Evolutionary conservation across 2,113 vertebrate species (phyloP).

Genomic region (Rhinoderma darwinii): DNA sequence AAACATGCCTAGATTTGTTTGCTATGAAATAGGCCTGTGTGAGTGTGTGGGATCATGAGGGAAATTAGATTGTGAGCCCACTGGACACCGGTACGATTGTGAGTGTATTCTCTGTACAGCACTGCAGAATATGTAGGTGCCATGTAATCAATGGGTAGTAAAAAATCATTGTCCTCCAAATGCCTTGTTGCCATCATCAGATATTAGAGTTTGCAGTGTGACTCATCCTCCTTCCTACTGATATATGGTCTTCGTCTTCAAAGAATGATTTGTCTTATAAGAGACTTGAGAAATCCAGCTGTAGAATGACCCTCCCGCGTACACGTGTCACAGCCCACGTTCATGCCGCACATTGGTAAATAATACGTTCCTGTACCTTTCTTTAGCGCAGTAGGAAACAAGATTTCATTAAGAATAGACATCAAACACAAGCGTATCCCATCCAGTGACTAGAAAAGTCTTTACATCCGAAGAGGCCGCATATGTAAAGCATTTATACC

Average conservation of each 20-base stretch:
- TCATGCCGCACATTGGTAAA: conserved; percentile 1
- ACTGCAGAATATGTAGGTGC: neutral
- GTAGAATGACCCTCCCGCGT: neutral
- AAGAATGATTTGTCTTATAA: neutral
- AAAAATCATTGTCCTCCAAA: neutral
- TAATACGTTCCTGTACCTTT: neutral
- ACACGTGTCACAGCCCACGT: neutral
- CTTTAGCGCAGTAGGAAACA: neutral
- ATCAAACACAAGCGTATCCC: neutral
- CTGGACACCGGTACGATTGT: neutral
- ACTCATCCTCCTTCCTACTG: conserved; percentile 15
- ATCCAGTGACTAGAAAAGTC: neutral
- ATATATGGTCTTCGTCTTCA: neutral
- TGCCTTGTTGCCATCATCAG: neutral
- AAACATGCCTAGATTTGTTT: no score
- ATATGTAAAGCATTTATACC: conserved; percentile 24
- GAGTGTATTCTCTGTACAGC: neutral
- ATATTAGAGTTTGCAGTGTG: neutral
- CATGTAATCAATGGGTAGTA: neutral
- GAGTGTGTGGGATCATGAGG: no score
- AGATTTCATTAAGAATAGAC: neutral
- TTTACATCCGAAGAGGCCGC: neutral
- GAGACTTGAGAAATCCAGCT: neutral
- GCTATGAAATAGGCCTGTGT: no score
- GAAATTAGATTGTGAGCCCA: neutral